These are phyloP conservation scores for Butorides virescens DNA, from an alignment of 2,113 vertebrate species.

Conservation along the genomic window DNA sequence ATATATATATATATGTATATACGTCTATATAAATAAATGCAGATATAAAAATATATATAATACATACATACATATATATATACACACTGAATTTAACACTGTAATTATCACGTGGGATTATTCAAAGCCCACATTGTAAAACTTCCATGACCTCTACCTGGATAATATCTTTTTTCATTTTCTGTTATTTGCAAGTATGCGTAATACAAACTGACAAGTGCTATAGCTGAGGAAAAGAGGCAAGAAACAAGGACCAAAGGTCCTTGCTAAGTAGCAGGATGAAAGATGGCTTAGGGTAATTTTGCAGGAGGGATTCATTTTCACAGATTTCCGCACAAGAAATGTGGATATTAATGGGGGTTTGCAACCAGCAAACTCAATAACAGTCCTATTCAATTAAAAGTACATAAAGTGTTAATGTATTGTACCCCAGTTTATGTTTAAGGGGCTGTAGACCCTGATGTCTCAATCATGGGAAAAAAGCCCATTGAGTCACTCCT, in stretches of 20 bases:
- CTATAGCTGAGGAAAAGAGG: slow-evolving; percentile 1
- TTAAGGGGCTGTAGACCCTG: background rate
- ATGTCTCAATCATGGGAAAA: background rate
- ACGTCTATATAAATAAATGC: background rate
- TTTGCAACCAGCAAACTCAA: background rate
- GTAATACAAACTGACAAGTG: slow-evolving; percentile 38
- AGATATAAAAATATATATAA: background rate
- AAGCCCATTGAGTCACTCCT: background rate
- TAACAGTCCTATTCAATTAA: background rate
- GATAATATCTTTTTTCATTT: background rate
- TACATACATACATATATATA: background rate
- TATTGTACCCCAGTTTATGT: background rate
- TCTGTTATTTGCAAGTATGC: background rate
- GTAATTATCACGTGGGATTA: background rate
- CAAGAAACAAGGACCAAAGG: slow-evolving; percentile 27
- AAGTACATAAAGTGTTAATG: background rate
- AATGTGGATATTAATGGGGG: background rate
- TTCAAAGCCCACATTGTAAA: background rate
- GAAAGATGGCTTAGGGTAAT: background rate
- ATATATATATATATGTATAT: background rate
- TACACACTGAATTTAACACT: background rate
- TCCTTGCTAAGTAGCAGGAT: slow-evolving; percentile 30
- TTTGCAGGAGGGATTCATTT: background rate
- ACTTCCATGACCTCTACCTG: background rate
- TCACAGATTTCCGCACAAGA: background rate